Conservation (phyloP, 2,888 invertebrate genomes). For the Cheilosia scutellata region DNA sequence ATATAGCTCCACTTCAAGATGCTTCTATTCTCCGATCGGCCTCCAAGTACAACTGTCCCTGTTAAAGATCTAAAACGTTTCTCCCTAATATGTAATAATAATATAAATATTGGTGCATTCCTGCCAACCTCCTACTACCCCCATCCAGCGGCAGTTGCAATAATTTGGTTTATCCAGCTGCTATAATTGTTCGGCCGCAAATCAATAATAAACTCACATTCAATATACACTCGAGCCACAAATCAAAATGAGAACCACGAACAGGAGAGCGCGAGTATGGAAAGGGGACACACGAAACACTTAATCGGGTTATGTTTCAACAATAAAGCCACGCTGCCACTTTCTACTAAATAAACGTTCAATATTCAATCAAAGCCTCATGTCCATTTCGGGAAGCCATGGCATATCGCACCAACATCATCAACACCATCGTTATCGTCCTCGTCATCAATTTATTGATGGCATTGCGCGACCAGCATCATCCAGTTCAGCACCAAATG, state of each 20-base stretch:
- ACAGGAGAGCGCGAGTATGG: not conserved
- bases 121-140: no score
- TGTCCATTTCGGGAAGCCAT: conserved; percentile 14
- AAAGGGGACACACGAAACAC: conserved; percentile 1
- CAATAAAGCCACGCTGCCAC: conserved; percentile 31
- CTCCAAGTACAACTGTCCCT: no score
- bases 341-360: conserved; percentile 52
- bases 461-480: conserved; percentile 11
- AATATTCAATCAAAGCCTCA: conserved; percentile 59
- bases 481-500: conserved; percentile 58
- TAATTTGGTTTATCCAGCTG: not conserved
- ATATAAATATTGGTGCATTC: no score
- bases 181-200: not conserved
- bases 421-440: conserved; percentile 2
- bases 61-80: no score
- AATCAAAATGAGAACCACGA: conserved; percentile 47
- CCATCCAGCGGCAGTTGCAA: no score
- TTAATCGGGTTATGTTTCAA: conserved; percentile 64
- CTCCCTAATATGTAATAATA: no score
- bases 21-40: no score
- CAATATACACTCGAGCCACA: conserved; percentile 43
- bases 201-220: conserved; percentile 46
- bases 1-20: no score
- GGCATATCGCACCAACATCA: conserved; percentile 6
- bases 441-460: conserved; percentile 13